Evolutionary conservation across 2,888 invertebrate genomes (phyloP).

Genomic region (Heliconius aoede): DNA sequence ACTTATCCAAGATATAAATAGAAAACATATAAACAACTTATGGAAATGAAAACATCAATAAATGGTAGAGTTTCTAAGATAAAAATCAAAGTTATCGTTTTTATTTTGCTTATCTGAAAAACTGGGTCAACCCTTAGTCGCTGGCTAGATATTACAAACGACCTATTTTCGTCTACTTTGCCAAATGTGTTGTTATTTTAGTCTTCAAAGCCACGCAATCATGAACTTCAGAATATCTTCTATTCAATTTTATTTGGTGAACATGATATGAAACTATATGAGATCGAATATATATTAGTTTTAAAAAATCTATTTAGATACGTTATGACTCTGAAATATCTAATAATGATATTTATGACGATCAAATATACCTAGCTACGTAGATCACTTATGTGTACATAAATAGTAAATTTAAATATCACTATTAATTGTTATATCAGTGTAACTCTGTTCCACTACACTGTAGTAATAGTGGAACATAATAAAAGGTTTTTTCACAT

Average conservation of each 20-base stretch:
- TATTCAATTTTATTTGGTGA: slow-evolving; percentile 27
- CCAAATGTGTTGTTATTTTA: slow-evolving; percentile 44
- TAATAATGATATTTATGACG: too few relatives aligned
- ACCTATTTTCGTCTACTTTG: slow-evolving; percentile 44
- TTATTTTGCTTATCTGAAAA: slow-evolving; percentile 43
- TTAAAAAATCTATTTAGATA: too few relatives aligned
- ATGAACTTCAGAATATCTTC: slow-evolving; percentile 30
- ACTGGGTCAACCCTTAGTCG: slow-evolving; percentile 44
- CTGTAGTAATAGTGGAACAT: background rate
- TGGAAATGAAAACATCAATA: too few relatives aligned
- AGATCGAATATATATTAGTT: too few relatives aligned
- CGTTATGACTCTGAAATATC: too few relatives aligned
- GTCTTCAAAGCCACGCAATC: slow-evolving; percentile 38
- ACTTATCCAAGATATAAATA: too few relatives aligned
- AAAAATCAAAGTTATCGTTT: slow-evolving; percentile 35
- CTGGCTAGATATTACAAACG: slow-evolving; percentile 38
- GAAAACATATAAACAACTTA: too few relatives aligned
- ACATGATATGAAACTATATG: slow-evolving; percentile 19
- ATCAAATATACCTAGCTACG: too few relatives aligned
- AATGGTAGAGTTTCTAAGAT: background rate
- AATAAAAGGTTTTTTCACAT: background rate
- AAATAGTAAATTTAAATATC: background rate
- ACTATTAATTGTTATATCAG: too few relatives aligned
- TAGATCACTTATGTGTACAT: background rate
- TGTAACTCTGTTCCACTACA: background rate